Conservation (phyloP, 2,888 invertebrate genomes). For the Caenorhabditis panamensis region DNA sequence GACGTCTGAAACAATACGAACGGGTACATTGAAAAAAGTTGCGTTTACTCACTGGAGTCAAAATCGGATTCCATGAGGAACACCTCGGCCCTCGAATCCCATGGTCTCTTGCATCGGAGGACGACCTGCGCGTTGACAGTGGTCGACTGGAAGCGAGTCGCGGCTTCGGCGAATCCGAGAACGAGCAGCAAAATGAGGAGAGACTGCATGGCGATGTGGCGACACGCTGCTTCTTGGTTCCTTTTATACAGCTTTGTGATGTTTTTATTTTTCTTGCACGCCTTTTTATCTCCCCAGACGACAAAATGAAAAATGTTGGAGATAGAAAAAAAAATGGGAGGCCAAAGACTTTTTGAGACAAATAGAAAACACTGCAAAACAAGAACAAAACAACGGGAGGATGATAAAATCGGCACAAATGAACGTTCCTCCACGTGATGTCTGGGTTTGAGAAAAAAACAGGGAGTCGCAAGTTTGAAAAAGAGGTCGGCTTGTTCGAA, state of each 20-base stretch:
- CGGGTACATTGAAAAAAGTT: not conserved
- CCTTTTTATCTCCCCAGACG: not conserved
- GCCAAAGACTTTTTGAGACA: too few relatives aligned
- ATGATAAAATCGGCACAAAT: too few relatives aligned
- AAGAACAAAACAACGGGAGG: too few relatives aligned
- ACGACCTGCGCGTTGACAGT: not conserved
- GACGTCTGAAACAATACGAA: conserved; percentile 2
- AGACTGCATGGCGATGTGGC: not conserved
- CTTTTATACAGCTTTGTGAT: conserved; percentile 18
- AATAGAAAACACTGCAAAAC: too few relatives aligned
- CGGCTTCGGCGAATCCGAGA: not conserved
- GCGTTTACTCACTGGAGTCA: conserved; percentile 18
- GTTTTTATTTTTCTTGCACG: not conserved
- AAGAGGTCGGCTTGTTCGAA: too few relatives aligned
- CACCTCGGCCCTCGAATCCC: not conserved
- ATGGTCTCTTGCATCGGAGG: conserved; percentile 17
- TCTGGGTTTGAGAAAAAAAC: too few relatives aligned
- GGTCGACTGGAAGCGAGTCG: not conserved
- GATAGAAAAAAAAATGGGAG: not conserved
- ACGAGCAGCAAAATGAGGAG: not conserved
- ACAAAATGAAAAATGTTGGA: not conserved
- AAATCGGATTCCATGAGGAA: conserved; percentile 34
- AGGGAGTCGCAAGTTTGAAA: too few relatives aligned
- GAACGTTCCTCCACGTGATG: too few relatives aligned
- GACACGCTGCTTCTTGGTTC: not conserved